Base-by-base conservation (phyloP, 2,888 invertebrate species). In the Timema cristinae region DNA sequence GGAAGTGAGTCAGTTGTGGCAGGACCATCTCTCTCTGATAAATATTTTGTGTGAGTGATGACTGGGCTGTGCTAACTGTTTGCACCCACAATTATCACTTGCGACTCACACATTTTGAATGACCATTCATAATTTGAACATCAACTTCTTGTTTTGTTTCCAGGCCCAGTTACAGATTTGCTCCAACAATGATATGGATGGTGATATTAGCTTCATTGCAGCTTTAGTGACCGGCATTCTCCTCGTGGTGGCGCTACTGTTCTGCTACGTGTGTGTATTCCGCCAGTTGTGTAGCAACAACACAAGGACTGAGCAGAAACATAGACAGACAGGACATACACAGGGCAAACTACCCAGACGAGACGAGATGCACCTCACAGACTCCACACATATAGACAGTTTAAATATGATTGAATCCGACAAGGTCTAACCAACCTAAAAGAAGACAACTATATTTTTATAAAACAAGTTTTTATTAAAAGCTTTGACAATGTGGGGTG, bases 191-290 rank as follows among this genome's bases (percentile, higher is more conserved):
- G 32, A 32, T 32, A 70, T 70, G 70, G 70, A 61, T 63, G 52
- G 50, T 15, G 52, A 63, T 0, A 70, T 61, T 61, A 51, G 61
- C 50, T 52, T 70, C 32, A 63, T 70, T 2, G 32, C 66, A 13
- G 52, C 63, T 9, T 52, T 70, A 16, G 66, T 52, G 32, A n/a
- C 66, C 9, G 66, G 61, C 59, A 70, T 52, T 48, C 52, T 70
- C 11, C 70, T 70, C 6, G 70, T 70, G 11, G 66, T 70, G 15
- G 70, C 63, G 5, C 66, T 70, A 11, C 50, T 70, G 51, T 66
- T 66, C 66, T 61, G 70, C 16, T 70, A 70, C 66, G 66, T 63
- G n/a, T 70, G 70, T 48, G 66, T 70, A 32, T 66, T 70, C 66
- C 50, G 70, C 8, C 70, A 70, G 32, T 13, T 70, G 52, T 70